Percentiles rank a stretch among this genome's conserved stretches.
These are phyloP conservation scores for Ovis aries DNA, from an alignment of 2,113 vertebrate genomes.

Conservation along the genomic window ARS-UI_Ramb_v3.0 NC_056072.1:20440001-20440500, in stretches of 20 bases:
- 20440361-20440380: background rate
- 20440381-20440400: background rate
- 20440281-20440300: accelerated
- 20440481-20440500: background rate
- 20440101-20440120: background rate
- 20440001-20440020: background rate
- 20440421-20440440: background rate
- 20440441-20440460: background rate
- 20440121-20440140: background rate
- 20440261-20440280: background rate
- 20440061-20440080: background rate
- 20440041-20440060: background rate
- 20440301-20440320: background rate
- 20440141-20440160: accelerated
- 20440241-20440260: background rate
- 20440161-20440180: background rate
- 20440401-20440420: background rate
- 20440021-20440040: background rate
- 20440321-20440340: background rate
- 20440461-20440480: background rate
- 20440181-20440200: background rate
- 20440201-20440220: background rate
- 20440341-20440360: background rate
- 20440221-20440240: background rate
- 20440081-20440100: background rate